These are phyloP conservation scores for Phlogophora meticulosa DNA, from an alignment of 2,888 invertebrate species.

Conservation along the genomic window DNA sequence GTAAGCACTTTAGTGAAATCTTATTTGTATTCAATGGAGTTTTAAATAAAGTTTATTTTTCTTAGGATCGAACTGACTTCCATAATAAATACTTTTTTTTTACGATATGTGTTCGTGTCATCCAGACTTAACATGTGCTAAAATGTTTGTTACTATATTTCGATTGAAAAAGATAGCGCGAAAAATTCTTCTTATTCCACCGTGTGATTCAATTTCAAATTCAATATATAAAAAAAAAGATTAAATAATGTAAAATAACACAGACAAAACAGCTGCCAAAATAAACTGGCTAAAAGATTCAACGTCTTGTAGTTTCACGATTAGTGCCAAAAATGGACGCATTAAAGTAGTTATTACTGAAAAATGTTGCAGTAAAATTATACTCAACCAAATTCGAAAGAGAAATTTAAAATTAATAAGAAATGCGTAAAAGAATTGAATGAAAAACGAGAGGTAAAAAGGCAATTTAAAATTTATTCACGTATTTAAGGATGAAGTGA, in stretches of 20 bases:
- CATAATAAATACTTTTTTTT: no score
- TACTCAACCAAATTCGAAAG: neutral
- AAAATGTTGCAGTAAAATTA: slow-evolving; percentile 9
- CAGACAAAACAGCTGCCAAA: slow-evolving; percentile 60
- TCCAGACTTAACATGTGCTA: no score
- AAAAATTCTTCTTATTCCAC: no score
- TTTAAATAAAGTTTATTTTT: neutral
- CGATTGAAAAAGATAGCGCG: no score
- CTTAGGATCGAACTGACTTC: no score
- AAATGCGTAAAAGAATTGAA: neutral
- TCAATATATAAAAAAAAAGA: neutral
- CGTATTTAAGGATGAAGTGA: fast-evolving
- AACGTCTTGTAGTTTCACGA: slow-evolving; percentile 68
- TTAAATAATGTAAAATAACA: slow-evolving; percentile 11
- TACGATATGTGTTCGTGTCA: no score
- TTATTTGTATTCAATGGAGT: slow-evolving; percentile 10
- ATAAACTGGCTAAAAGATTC: slow-evolving; percentile 60
- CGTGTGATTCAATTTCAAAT: no score
- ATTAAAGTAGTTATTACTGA: slow-evolving; percentile 52
- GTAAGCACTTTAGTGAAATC: slow-evolving; percentile 21
- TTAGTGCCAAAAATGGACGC: slow-evolving; percentile 71
- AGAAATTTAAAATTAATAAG: neutral
- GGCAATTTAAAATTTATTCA: neutral
- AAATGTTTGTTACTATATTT: no score
- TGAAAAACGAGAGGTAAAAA: neutral